Conservation (phyloP, 2,113 vertebrate species). For the Pongo abelii region DNA sequence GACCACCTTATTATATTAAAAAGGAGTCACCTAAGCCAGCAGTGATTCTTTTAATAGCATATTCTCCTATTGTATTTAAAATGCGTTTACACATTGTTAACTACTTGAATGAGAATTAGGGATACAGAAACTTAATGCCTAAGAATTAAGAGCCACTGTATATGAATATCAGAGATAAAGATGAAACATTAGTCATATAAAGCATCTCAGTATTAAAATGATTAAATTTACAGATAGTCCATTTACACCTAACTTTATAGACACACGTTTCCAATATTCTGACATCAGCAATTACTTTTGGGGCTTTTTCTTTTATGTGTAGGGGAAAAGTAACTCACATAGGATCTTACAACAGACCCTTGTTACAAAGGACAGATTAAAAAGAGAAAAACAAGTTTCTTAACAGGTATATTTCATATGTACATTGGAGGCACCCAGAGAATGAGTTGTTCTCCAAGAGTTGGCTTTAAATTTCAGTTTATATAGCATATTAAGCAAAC, state of each 20-base stretch:
- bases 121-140: not conserved
- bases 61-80: conserved; percentile 49
- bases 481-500: not conserved
- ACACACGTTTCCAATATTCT: not conserved
- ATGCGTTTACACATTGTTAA: conserved; percentile 47
- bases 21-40: conserved; percentile 36
- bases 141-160: conserved; percentile 4
- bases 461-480: not conserved
- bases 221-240: not conserved
- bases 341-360: not conserved
- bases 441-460: not conserved
- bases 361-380: not conserved
- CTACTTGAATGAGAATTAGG: not conserved
- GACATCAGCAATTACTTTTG: not conserved
- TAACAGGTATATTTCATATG: not conserved
- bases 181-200: not conserved
- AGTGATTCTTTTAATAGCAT: conserved; percentile 48
- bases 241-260: not conserved
- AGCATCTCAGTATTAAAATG: not conserved
- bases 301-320: not conserved
- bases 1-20: conserved; percentile 47
- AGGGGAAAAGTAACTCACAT: not conserved
- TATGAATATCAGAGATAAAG: not conserved
- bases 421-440: not conserved
- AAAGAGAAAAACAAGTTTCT: not conserved